Evolutionary conservation across 2,888 invertebrate genomes (phyloP), one percentile per base, ranked within the genome.

Genomic region (Drosophila subsilvestris): DNA sequence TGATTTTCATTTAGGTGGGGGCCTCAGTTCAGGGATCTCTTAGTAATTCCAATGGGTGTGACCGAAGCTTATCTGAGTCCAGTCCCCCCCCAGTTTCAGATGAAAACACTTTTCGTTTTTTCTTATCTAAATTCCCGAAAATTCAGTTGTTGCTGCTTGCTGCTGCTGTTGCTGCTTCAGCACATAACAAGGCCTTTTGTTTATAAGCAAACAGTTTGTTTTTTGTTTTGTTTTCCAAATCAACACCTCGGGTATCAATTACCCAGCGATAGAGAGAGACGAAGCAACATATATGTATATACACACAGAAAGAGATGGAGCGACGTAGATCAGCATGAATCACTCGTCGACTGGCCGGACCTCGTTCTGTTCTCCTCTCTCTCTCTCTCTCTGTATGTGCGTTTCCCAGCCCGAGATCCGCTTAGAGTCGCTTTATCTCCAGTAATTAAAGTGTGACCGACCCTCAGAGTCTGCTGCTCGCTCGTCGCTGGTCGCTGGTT

Each of bases 231-330:
- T 37, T 84, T 85, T 78, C 63, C 80, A 82, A 82, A 84, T 87
- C 83, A 84, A 87, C 83, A 84, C 86, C 83, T 84, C 75, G 86
- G 83, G 86, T 85, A 84, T 84, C 83, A 84, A 87, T 87, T 84
- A 85, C 87, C 59, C 67, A 47, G 17, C 42, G 63, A 3, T 58
- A 0, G 7, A 42, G 18, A 37, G 58, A 22, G 47, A 47, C 32
- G n/a, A 8, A 22, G 32, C 9, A 10, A 5, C 32, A 12, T 27
- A 47, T 59, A 44, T 20, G 50, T 27, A 10, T 8, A 47, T 25
- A 18, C 12, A 17, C 20, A 29, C 12, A 14, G 32, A 32, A 32
- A 32, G 32, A 7, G 14, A 37, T 0, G 47, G 32, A 42, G 51
- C 22, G n/a, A 22, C 54, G 25, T 22, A 17, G 48, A 49, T 25